A percentile compares a stretch with the other conserved stretches of the same genome.
Conservation (phyloP, 2,113 vertebrate genomes). For the Bucco capensis region DNA sequence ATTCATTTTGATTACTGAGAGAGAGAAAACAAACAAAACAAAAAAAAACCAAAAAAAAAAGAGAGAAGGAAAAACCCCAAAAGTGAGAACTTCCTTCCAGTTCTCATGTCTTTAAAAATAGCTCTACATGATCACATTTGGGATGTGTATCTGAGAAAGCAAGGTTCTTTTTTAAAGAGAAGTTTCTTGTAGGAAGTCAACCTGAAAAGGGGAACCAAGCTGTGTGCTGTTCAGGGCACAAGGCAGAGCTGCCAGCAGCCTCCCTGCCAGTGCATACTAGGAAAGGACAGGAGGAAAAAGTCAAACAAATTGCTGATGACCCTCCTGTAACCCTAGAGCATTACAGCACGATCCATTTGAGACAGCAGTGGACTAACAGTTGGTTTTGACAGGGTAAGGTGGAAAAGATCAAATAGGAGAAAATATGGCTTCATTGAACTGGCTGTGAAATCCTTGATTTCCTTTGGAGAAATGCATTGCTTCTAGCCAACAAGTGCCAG, state of each 20-base stretch:
- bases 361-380: not conserved
- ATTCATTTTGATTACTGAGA: not conserved
- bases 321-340: not conserved
- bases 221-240: not conserved
- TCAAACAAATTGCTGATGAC: not conserved
- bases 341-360: not conserved
- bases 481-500: not conserved
- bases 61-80: accelerated
- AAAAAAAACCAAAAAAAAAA: not conserved
- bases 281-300: not conserved
- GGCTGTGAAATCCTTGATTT: not conserved
- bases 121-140: not conserved
- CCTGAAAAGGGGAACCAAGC: not conserved
- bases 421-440: not conserved
- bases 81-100: not conserved
- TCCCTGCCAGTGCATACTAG: not conserved
- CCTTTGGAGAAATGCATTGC: not conserved
- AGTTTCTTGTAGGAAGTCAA: not conserved
- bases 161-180: not conserved
- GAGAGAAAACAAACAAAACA: not conserved
- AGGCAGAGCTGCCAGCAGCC: not conserved
- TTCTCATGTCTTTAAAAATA: not conserved
- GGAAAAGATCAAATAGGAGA: not conserved
- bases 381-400: not conserved
- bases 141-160: not conserved